phyloP scores from a whole-genome alignment of 1,140 invertebrate species.

The Dryas iulia region DNA sequence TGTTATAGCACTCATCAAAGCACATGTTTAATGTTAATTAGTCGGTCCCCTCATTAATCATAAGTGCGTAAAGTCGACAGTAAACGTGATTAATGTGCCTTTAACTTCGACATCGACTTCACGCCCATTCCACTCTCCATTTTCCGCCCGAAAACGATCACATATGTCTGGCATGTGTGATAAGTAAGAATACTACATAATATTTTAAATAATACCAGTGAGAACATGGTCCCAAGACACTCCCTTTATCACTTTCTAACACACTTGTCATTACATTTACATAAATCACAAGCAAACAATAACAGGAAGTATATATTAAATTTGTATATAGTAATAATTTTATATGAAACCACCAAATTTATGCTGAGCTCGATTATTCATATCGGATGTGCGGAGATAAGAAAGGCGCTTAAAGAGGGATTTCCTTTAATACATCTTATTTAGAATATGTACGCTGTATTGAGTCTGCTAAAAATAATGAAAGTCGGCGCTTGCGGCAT shows the following conservation, averaged over 20 bases:
- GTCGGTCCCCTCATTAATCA: conserved; percentile 15
- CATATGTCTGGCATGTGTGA: too few species aligned
- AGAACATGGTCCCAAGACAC: too few species aligned
- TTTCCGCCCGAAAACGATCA: too few species aligned
- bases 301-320: too few species aligned
- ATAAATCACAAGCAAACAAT: too few species aligned
- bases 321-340: neutral
- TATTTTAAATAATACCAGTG: too few species aligned
- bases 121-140: too few species aligned
- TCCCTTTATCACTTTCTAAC: too few species aligned
- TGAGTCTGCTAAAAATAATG: conserved; percentile 52
- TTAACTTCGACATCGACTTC: conserved; percentile 12
- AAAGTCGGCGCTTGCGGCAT: conserved; percentile 48
- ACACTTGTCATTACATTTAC: too few species aligned
- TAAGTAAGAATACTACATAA: too few species aligned
- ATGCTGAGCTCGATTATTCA: neutral
- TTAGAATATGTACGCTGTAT: conserved; percentile 33
- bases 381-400: neutral
- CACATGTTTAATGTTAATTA: conserved; percentile 17
- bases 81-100: conserved; percentile 19
- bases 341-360: neutral
- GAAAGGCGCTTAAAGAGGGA: conserved; percentile 10
- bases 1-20: conserved; percentile 10
- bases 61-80: conserved; percentile 15
- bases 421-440: conserved; percentile 33